Conservation (phyloP, 2,888 invertebrate genomes). For the Ferdinandea cuprea region DNA sequence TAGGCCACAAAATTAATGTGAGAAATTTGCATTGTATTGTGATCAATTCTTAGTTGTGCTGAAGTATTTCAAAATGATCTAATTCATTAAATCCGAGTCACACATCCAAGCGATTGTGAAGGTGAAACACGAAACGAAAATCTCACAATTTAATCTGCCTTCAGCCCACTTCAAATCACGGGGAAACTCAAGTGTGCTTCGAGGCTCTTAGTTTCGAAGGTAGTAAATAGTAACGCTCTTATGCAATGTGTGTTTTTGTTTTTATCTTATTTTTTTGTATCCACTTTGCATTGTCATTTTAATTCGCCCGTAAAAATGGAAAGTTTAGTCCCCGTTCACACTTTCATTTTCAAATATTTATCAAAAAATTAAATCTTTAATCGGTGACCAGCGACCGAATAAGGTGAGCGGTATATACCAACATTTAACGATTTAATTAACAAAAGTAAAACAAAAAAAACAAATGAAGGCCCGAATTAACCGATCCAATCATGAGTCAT, state of each 20-base stretch:
- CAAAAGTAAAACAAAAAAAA: conserved; percentile 12
- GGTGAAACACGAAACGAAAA: conserved; percentile 31
- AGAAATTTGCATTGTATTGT: conserved; percentile 16
- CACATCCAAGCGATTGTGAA: background rate
- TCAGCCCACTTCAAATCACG: background rate
- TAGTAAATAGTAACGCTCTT: conserved; percentile 22
- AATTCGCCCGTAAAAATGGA: conserved; percentile 57
- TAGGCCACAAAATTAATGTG: conserved; percentile 33
- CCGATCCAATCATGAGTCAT: conserved; percentile 33
- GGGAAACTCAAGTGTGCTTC: conserved; percentile 12
- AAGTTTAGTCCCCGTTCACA: conserved; percentile 46
- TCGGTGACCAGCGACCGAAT: conserved; percentile 23
- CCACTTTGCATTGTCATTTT: conserved; percentile 50
- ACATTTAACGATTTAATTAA: background rate
- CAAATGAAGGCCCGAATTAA: conserved; percentile 25
- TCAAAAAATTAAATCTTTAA: conserved; percentile 13
- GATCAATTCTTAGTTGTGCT: conserved; percentile 5
- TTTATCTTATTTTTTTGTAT: background rate
- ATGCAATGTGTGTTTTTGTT: conserved; percentile 1
- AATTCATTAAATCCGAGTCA: conserved; percentile 24
- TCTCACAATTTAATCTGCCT: conserved; percentile 23
- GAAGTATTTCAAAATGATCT: conserved; percentile 11
- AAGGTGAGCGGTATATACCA: background rate
- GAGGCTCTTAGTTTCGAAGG: conserved; percentile 5
- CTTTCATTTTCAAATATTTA: conserved; percentile 57